Base-by-base conservation (phyloP, 2,888 invertebrate species). In the Dasysyrphus tricinctus region DNA sequence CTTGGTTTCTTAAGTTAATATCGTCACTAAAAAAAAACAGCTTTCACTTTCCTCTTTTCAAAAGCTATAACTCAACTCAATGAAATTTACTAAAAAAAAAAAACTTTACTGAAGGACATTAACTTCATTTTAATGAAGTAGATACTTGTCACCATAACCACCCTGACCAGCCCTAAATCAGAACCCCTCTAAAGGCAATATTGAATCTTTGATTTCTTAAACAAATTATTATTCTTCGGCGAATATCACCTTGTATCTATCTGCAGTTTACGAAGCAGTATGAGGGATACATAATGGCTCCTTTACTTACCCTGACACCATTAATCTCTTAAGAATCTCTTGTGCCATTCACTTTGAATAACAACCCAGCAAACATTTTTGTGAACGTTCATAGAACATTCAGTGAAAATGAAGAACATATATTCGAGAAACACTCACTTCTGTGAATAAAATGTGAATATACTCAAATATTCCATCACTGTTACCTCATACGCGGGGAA, bases 271-370 rank as follows among this genome's bases (percentile, higher is more conserved):
- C 19, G 12, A n/a, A n/a, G 24, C 24, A 49, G 49, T 49, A 51
- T 44, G n/a, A 65, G 34, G 44, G 44, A 65, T 65, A 32, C 37
- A 69, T 24, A 24, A 69, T 24, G n/a, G 37, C 9, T 47, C 14
- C 51, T 39, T 51, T 51, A 19, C 51, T 51, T 69, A 34, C 37
- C 39, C 67, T 69, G 67, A 69, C 67, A 69, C 67, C 67, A 69
- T 69, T 69, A 69, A 69, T 69, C 51, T 69, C 51, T 69, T 69
- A 69, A 69, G 67, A 51, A 51, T 51, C 67, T 69, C 67, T 69
- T 69, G 67, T 69, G 44, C 51, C 51, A 69, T 69, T 69, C 67
- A 69, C 24, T 69, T 69, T 69, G 49, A 51, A 69, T 37, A 69
- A 39, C 51, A 69, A n/a, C n/a, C n/a, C n/a, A n/a, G n/a, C n/a